Base-by-base conservation (phyloP, 2,888 invertebrate species). In the Drosophila sordidapex region DNA sequence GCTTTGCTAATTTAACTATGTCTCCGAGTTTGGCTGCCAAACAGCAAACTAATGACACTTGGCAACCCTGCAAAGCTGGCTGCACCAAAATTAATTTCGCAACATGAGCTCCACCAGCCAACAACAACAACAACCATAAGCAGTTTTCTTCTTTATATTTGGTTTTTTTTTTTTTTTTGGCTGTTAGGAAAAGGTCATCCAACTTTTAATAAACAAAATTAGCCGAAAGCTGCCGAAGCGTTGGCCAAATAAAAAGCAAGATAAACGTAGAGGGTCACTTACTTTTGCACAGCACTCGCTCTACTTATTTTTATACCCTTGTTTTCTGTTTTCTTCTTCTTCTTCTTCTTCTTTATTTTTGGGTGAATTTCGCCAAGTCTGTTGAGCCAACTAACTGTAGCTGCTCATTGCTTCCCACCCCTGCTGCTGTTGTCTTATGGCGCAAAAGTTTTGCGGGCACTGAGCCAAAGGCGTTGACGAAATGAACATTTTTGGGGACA, bases 201-300 rank as follows among this genome's bases (percentile, higher is more conserved):
- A 87, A 89, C 88, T 87, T 90, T 90, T 87, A 87, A 87, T 87
- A 87, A 87, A 87, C 90, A 86, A 87, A 87, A 87, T 87, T 88
- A 88, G 77, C 82, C 74, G 63, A 84, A 78, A 77, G 65, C 79
- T 64, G 79, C 71, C 73, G 54, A 81, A 84, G 70, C 62, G 61
- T 73, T 76, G 82, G 67, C 74, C 74, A 80, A 85, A 85, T 87
- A 85, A 87, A 85, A 84, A 82, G 71, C 80, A 58, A 87, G 84
- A 85, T 89, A 87, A 87, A 80, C 82, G 80, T 61, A 58, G 66
- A 70, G 56, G 61, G 53, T 49, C 62, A 65, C 65, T 65, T 71
- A 64, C 71, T 62, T 61, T 51, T 31, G 35, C 46, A 62, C 64
- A 57, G 40, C 56, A 43, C 61, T 61, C 52, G 43, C 52, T n/a